Conservation (phyloP, 2,888 invertebrate genomes). For the Portevinia maculata region DNA sequence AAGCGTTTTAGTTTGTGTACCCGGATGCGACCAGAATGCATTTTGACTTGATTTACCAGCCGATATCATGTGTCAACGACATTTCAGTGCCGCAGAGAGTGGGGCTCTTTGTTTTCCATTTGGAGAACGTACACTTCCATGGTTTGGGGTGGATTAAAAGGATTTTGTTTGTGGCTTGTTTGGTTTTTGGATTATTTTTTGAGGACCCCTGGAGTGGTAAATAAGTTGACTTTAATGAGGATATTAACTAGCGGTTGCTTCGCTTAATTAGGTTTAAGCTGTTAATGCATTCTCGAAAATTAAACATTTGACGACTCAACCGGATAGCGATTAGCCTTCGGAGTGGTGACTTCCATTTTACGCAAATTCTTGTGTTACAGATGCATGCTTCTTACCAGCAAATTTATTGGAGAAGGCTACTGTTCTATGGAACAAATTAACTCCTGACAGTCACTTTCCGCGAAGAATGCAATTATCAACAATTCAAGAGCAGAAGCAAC, state of each 20-base stretch:
- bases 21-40: slow-evolving; percentile 26
- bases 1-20: slow-evolving; percentile 1
- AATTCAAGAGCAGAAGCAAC: too few species aligned
- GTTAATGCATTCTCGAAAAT: slow-evolving; percentile 9
- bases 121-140: neutral
- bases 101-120: slow-evolving; percentile 20
- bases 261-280: slow-evolving; percentile 2
- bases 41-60: slow-evolving; percentile 31
- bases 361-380: too few species aligned
- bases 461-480: too few species aligned
- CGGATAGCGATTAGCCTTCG: too few species aligned
- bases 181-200: slow-evolving; percentile 26
- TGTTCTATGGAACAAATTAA: too few species aligned
- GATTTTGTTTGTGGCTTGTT: slow-evolving; percentile 38
- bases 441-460: too few species aligned
- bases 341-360: too few species aligned
- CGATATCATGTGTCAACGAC: slow-evolving; percentile 35
- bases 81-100: neutral
- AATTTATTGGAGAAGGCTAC: too few species aligned
- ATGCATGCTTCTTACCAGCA: too few species aligned
- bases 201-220: slow-evolving; percentile 1
- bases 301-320: neutral
- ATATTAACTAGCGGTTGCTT: slow-evolving; percentile 9
- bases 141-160: slow-evolving; percentile 11
- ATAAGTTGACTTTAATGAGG: slow-evolving; percentile 28